Evolutionary conservation across 2,888 invertebrate species (phyloP), one percentile per base, ranked within the genome.

Genomic region (Catocala sponsa): DNA sequence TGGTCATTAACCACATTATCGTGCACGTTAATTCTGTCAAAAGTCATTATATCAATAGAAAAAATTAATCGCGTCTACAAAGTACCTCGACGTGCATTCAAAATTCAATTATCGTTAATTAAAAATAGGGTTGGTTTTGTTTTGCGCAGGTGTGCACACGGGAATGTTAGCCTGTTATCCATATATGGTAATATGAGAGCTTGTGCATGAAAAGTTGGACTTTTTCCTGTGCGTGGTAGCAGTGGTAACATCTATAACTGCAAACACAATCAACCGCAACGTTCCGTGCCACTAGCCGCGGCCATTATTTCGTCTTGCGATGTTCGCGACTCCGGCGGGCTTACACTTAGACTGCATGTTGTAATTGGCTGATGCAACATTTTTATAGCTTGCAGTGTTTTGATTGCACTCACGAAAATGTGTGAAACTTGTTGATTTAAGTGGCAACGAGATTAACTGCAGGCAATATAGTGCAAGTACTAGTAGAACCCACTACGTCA

Each of bases 231-330:
- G 68, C 76, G 79, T 72, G 76, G 77, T 80, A 32, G 79, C 79
- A 75, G 76, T 80, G 74, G 81, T 79, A 81, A 80, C 79, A 82
- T 81, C 74, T 81, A 82, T 79, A 85, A 82, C 83, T 82, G 82
- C 84, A 81, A 78, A 82, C 85, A 87, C 90, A 88, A 91, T 91
- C 82, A 88, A 89, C 85, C 90, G 91, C 54, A 79, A 81, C 91
- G 92, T 90, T 88, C 84, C 91, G 87, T 78, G 80, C 90, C 86
- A 89, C 74, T 86, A 82, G 84, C 55, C 84, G 79, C 88, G 79
- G 82, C 88, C 85, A 91, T 91, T 87, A 83, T 79, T 86, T 83
- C 75, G 83, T 81, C 81, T 85, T 79, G 82, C 80, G 51, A 62
- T 56, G 53, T 57, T 46, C 55, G 42, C 71, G 49, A 52, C 68